A percentile compares a stretch with the other conserved stretches of the same genome.
Conservation (phyloP, 2,113 vertebrate genomes). For the Gallinago jamesoni region DNA sequence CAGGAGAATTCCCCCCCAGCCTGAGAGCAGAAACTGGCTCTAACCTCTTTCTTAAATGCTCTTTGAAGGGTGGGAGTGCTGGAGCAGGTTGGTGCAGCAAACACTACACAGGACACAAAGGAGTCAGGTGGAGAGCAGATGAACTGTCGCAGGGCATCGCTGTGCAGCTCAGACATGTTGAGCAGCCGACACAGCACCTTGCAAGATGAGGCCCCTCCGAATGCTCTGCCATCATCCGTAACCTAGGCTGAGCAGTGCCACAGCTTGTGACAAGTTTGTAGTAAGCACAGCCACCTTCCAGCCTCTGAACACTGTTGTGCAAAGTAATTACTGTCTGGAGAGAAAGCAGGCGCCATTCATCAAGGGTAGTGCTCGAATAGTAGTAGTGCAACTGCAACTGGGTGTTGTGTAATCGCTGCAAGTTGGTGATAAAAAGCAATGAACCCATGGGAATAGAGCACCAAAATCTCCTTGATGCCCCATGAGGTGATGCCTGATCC, state of each 20-base stretch:
- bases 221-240: neutral
- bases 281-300: neutral
- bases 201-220: neutral
- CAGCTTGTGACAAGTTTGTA: neutral
- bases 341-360: conserved; percentile 33
- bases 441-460: neutral
- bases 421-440: neutral
- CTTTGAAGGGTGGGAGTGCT: neutral
- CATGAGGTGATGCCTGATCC: neutral
- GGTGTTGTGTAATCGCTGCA: neutral
- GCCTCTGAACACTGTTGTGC: neutral
- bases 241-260: conserved; percentile 19
- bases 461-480: neutral
- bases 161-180: neutral
- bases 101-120: fast-evolving
- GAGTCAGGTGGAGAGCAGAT: neutral
- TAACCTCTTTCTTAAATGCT: neutral
- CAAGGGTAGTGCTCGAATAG: neutral
- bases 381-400: neutral
- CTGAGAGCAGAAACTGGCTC: neutral
- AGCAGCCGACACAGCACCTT: neutral
- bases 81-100: neutral
- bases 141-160: neutral
- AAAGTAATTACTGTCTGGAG: conserved; percentile 28
- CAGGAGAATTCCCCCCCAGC: too few relatives aligned